phyloP scores from a whole-genome alignment of 2,113 vertebrate species.

The Scopus umbretta region DNA sequence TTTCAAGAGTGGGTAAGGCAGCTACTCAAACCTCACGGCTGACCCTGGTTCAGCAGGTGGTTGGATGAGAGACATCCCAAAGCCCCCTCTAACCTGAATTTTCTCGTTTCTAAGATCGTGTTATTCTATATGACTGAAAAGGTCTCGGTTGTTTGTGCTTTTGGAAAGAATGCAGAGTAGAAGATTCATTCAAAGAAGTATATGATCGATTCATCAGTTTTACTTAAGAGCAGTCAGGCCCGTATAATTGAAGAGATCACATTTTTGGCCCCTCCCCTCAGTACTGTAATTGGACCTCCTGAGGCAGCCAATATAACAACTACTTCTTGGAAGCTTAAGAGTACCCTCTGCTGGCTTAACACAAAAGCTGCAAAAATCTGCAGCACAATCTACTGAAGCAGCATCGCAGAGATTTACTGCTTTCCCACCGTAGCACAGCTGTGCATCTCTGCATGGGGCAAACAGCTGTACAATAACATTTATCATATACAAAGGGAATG shows the following conservation, averaged over 20 bases:
- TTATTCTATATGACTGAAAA: not conserved
- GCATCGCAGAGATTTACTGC: not conserved
- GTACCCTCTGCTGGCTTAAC: slow-evolving; percentile 46
- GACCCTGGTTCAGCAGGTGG: not conserved
- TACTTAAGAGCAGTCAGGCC: not conserved
- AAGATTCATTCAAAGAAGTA: not conserved
- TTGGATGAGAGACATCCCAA: not conserved
- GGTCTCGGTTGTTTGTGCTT: not conserved
- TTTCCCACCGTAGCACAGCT: not conserved
- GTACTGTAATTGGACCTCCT: not conserved
- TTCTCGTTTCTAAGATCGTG: not conserved
- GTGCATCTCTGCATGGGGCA: not conserved
- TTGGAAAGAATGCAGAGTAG: not conserved
- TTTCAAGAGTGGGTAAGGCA: not conserved
- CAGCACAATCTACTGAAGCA: not conserved
- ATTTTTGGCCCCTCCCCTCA: not conserved
- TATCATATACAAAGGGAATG: not conserved
- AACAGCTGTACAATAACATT: not conserved
- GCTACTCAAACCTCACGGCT: not conserved
- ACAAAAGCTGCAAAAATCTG: not conserved
- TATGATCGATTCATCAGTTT: not conserved
- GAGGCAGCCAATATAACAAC: not conserved
- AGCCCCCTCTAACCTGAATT: not conserved
- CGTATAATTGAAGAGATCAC: not conserved
- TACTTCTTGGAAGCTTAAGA: not conserved